Evolutionary conservation across 2,113 vertebrate species (phyloP), one percentile per base, ranked within the genome.

Genomic region (Poeciliopsis turrubarensis): DNA sequence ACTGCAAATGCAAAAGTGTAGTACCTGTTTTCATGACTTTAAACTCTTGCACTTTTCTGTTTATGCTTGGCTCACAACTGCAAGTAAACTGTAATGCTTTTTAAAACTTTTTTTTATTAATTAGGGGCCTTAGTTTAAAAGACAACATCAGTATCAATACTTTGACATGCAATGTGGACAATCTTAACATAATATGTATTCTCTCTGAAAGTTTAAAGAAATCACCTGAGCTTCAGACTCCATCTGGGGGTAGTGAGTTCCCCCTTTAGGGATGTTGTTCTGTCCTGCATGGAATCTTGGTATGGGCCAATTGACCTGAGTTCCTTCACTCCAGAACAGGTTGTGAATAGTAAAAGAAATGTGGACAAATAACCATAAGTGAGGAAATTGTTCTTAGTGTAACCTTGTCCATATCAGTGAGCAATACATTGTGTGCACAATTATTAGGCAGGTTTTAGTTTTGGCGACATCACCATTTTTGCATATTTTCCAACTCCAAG

Each of bases 241-340:
- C 47, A 47, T 54, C 37, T 76, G 67, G 29, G 70, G 32, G 2
- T 19, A 68, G 47, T 65, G 70, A 1, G 72, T 67, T 63, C 62
- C 87, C 15, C 85, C 85, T 89, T 87, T 89, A 44, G 77, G 75
- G 31, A 79, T 69, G n/a, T 79, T 87, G 25, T 79, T 87, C 37
- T 81, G 75, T 30, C 51, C 61, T 15, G 77, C 78, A 80, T 86
- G 65, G 37, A 86, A 83, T 26, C 81, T 93, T 5, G 94, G 92
- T 5, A 93, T 86, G 29, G 91, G 86, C 94, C 94, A 94, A 83
- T 76, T 93, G 68, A 92, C 93, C 77, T 86, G 87, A 6, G 92
- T 90, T 31, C 87, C 89, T 81, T 92, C 90, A 75, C 87, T 93
- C 75, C 95, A 94, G 70, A 95, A 89, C 44, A 94, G 76, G 79